These are phyloP conservation scores for Apocheima hispidaria DNA, from an alignment of 2,888 invertebrate species.

Conservation along the genomic window DNA sequence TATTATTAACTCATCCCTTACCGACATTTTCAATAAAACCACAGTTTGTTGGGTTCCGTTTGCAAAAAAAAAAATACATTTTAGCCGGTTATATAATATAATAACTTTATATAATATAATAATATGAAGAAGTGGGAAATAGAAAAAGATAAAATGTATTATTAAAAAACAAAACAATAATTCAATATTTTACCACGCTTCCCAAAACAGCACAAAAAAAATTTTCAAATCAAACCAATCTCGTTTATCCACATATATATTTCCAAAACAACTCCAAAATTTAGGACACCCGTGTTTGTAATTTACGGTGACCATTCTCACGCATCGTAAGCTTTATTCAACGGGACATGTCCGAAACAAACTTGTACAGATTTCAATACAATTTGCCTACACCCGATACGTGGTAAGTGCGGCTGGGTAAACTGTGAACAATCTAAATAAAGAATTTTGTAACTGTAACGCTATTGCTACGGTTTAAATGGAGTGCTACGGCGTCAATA, in stretches of 20 bases:
- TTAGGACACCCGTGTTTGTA: constrained; percentile 22
- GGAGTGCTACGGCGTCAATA: too few species aligned
- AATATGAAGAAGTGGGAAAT: too few species aligned
- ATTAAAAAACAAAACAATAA: neutral
- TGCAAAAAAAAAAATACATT: too few species aligned
- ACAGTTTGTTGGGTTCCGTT: too few species aligned
- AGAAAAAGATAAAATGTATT: neutral
- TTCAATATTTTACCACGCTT: neutral
- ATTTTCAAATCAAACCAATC: constrained; percentile 17
- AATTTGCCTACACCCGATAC: constrained; percentile 55
- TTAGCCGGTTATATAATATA: too few species aligned
- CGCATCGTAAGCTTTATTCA: constrained; percentile 48
- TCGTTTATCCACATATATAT: constrained; percentile 4
- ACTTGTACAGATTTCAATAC: constrained; percentile 61
- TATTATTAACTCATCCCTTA: too few species aligned
- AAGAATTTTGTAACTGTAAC: neutral
- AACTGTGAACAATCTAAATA: constrained; percentile 31
- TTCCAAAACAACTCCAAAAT: constrained; percentile 18
- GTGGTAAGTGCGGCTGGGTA: constrained; percentile 16
- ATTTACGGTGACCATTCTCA: constrained; percentile 38
- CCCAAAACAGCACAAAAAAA: neutral
- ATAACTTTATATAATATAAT: too few species aligned
- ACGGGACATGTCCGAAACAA: constrained; percentile 50
- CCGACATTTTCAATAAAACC: too few species aligned
- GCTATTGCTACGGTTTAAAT: neutral